Conservation (phyloP, 2,797 vertebrate species). For the Enoplosus armatus region DNA sequence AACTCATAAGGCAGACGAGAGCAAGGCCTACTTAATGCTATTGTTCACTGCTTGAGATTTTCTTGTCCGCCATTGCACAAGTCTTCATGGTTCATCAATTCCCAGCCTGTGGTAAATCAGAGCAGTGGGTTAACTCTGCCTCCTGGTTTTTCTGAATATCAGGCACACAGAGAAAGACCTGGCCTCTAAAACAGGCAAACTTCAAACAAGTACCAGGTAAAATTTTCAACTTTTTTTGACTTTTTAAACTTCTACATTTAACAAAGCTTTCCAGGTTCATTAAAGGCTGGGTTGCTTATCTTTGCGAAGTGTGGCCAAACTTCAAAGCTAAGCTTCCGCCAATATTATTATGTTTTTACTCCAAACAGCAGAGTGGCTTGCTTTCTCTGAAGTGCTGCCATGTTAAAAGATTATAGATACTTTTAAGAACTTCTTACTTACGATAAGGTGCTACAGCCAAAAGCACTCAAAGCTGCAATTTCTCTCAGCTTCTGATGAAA, state of each 20-base stretch:
- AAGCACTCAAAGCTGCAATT: constrained; percentile 35
- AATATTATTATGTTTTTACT: constrained; percentile 29
- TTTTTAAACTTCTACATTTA: constrained; percentile 19
- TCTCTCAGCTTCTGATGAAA: constrained; percentile 33
- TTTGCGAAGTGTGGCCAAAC: constrained; percentile 35
- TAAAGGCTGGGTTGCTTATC: constrained; percentile 52
- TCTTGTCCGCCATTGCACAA: constrained; percentile 51
- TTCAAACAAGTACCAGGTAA: constrained; percentile 26
- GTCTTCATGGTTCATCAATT: constrained; percentile 54
- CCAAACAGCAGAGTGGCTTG: constrained; percentile 34
- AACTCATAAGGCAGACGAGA: neutral
- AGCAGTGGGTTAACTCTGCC: constrained; percentile 36
- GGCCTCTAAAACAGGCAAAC: neutral
- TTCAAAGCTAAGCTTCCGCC: constrained; percentile 61
- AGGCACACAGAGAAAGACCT: too few relatives aligned
- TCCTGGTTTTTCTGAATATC: constrained; percentile 38
- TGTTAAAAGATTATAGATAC: constrained; percentile 63
- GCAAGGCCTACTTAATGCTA: constrained; percentile 21
- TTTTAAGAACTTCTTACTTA: constrained; percentile 54
- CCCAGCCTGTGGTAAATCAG: constrained; percentile 53
- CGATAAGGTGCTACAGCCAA: constrained; percentile 57
- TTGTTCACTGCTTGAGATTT: constrained; percentile 36
- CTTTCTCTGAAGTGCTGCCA: constrained; percentile 52
- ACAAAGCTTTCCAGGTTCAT: constrained; percentile 45
- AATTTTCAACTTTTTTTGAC: constrained; percentile 24